Conservation (phyloP, 2,888 invertebrate genomes). For the Pegoplata infirma region DNA sequence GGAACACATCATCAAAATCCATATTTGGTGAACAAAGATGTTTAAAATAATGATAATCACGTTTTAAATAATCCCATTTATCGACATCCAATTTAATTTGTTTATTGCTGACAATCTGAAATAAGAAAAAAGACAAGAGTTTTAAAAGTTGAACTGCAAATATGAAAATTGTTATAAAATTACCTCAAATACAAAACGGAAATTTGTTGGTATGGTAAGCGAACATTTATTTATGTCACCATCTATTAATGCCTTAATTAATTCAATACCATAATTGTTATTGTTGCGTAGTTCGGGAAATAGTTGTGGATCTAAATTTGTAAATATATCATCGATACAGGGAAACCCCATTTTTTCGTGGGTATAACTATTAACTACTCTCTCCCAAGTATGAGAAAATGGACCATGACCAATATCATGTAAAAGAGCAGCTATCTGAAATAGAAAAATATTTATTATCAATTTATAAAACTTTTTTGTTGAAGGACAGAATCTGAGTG, state of each 20-base stretch:
- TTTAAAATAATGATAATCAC: constrained; percentile 79
- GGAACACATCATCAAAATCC: constrained; percentile 72
- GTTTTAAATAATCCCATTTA: constrained; percentile 83
- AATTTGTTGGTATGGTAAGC: constrained; percentile 63
- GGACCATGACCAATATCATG: constrained; percentile 86
- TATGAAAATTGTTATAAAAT: constrained; percentile 15
- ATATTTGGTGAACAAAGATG: constrained; percentile 65
- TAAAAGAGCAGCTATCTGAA: constrained; percentile 82
- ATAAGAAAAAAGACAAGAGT: background rate
- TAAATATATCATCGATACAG: constrained; percentile 72
- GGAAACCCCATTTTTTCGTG: constrained; percentile 70
- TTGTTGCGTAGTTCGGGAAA: constrained; percentile 64
- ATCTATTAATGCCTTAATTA: constrained; percentile 72
- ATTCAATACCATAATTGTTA: constrained; percentile 68
- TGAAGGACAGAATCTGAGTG: no score
- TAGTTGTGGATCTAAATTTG: constrained; percentile 45
- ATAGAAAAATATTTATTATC: constrained; percentile 76
- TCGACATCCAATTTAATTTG: constrained; percentile 82
- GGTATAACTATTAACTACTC: constrained; percentile 64
- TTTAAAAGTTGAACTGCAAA: background rate
- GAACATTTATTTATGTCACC: constrained; percentile 66
- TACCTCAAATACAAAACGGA: constrained; percentile 73
- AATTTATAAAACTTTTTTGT: constrained; percentile 3
- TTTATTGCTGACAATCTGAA: constrained; percentile 80
- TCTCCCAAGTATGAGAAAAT: constrained; percentile 83